These are phyloP conservation scores for Ceuthmochares aereus DNA, from an alignment of 2,113 vertebrate genomes.

Conservation along the genomic window DNA sequence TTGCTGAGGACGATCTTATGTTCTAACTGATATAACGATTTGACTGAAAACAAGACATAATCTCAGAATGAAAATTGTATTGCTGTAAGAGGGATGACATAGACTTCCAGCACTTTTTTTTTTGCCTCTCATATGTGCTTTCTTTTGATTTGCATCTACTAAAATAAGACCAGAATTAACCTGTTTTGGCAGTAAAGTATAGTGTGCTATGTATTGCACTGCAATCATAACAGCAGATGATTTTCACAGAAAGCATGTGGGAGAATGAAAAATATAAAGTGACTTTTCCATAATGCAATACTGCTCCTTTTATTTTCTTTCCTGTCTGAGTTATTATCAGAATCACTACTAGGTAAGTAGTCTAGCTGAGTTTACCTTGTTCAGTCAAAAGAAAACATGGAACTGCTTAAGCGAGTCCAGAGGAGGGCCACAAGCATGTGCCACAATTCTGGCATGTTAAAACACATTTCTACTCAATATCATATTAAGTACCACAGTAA, in stretches of 20 bases:
- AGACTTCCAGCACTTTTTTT: no score
- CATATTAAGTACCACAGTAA: neutral
- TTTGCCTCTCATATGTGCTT: no score
- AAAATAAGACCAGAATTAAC: no score
- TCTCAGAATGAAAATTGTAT: no score
- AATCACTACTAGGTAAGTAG: neutral
- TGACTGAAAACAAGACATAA: no score
- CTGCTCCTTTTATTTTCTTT: neutral
- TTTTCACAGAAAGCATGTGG: neutral
- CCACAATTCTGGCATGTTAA: neutral
- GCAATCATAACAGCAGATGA: neutral
- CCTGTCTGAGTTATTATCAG: neutral
- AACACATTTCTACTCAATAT: neutral
- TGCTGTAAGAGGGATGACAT: no score
- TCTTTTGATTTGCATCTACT: no score
- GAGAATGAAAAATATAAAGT: neutral
- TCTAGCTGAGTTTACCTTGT: neutral
- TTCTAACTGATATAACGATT: neutral
- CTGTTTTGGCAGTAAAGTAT: no score
- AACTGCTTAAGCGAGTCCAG: no score
- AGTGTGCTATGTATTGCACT: neutral
- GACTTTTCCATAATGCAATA: neutral
- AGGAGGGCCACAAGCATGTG: no score
- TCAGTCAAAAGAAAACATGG: neutral
- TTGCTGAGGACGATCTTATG: neutral